Base-by-base conservation (phyloP, 92 coral and sea anemone species). In the Porites cylindrica region DNA sequence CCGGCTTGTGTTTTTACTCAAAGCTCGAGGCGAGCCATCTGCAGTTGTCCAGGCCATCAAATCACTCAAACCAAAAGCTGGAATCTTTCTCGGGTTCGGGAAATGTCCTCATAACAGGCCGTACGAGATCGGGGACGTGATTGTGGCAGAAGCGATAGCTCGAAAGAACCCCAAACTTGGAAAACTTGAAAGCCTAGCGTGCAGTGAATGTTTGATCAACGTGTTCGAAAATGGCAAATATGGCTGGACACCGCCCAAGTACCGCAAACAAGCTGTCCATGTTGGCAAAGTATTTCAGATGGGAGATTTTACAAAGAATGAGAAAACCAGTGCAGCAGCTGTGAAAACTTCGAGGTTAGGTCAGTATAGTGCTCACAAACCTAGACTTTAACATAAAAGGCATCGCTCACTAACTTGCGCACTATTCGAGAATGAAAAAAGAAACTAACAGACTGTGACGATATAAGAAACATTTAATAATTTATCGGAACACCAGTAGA, bases 151-250 rank as follows among this genome's bases (percentile, higher is more conserved):
- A 1, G 67, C 66, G 13, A 51, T 86, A 18, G 54, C 72, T 51
- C 65, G 77, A 19, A 86, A 72, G 50, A 56, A 59, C 13, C 6
- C 29, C 59, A 63, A 18, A 29, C 20, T 70, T 16, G 83, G 77
- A 23, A 68, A 66, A 70, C 70, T 54, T 13, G 89, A 77, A 67
- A 67, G 83, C 21, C 51, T 56, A 43, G 32, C 77, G 24, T 85
- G 89, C 77, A 86, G 90, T 14, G 90, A 86, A 32, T 86, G 51
- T 24, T 63, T 86, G 80, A 51, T 71, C 64, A 86, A 18, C 13
- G 90, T 86, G 53, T 86, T 86, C 63, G 78, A 86, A 14, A 61
- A 86, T 19, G 90, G 90, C 29, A 86, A 80, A 78, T 86, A 32
- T 78, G 90, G 86, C 16, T 79, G 90, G 86, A 16, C 52, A 1